These are phyloP conservation scores for Andrena haemorrhoa DNA, from an alignment of 2,888 invertebrate species.

Conservation along the genomic window DNA sequence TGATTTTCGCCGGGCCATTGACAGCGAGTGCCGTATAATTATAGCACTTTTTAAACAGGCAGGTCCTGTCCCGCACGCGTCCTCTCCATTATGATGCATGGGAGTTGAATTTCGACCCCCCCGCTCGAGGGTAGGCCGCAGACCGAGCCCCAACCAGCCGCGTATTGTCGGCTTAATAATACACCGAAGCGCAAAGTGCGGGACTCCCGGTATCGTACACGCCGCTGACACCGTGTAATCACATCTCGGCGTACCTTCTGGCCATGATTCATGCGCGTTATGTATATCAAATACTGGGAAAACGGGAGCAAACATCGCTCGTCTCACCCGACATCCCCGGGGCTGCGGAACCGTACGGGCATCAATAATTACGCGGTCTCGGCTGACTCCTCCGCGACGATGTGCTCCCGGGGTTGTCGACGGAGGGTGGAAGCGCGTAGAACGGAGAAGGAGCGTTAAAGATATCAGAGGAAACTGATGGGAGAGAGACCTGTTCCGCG, in stretches of 20 bases:
- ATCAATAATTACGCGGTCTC: conserved; percentile 8
- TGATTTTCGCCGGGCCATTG: conserved; percentile 54
- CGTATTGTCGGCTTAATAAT: conserved; percentile 83
- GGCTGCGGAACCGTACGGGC: too few species aligned
- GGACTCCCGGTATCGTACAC: conserved; percentile 75
- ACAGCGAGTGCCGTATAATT: conserved; percentile 77
- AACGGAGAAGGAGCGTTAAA: too few species aligned
- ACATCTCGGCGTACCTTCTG: conserved; percentile 77
- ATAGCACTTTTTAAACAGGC: conserved; percentile 80
- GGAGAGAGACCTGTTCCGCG: too few species aligned
- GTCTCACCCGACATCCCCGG: neutral
- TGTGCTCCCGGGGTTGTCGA: neutral
- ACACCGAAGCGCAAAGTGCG: conserved; percentile 80
- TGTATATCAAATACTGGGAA: conserved; percentile 73
- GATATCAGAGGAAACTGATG: too few species aligned
- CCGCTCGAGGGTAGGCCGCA: conserved; percentile 79
- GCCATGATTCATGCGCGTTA: conserved; percentile 77
- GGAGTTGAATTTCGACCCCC: conserved; percentile 84
- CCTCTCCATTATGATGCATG: conserved; percentile 81
- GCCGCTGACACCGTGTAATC: conserved; percentile 82
- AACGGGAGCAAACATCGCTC: conserved; percentile 58
- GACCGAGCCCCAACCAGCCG: conserved; percentile 69
- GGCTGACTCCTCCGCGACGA: neutral
- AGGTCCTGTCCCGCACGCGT: conserved; percentile 79
- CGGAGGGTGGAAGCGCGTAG: neutral